Conservation (phyloP, 2,797 vertebrate genomes). For the Bovichtus diacanthus region DNA sequence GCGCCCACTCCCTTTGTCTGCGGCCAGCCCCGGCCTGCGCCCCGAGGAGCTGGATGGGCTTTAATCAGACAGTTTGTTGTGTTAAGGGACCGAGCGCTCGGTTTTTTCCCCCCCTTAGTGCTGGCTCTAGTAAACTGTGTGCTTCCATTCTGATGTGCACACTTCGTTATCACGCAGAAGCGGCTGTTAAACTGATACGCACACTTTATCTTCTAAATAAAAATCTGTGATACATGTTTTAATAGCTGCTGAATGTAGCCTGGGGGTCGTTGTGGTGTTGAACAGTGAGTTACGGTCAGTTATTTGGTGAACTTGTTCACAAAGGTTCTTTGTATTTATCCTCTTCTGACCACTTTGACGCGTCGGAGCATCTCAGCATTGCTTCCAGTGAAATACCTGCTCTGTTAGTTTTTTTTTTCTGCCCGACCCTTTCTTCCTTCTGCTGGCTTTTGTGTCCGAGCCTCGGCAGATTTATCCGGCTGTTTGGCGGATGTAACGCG, state of each 20-base stretch:
- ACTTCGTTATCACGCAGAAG: neutral
- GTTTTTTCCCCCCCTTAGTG: constrained; percentile 12
- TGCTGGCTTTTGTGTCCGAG: constrained; percentile 39
- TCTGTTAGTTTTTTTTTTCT: constrained; percentile 20
- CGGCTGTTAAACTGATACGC: too few species aligned
- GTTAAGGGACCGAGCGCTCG: constrained; percentile 53
- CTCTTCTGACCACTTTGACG: neutral
- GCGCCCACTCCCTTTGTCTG: constrained; percentile 82
- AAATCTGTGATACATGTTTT: neutral
- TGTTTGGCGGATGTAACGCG: constrained; percentile 89
- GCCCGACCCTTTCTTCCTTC: constrained; percentile 39
- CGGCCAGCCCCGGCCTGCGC: constrained; percentile 67
- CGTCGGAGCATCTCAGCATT: neutral
- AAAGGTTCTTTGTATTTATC: neutral
- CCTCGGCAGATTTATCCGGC: constrained; percentile 63
- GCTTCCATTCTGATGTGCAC: neutral
- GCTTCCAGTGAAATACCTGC: rapidly evolving
- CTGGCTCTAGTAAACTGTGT: neutral
- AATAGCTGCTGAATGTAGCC: neutral
- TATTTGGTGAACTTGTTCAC: too few species aligned
- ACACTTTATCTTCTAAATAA: neutral
- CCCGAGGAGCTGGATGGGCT: constrained; percentile 64
- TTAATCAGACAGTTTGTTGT: constrained; percentile 58
- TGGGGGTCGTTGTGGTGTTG: too few species aligned
- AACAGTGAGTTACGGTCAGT: neutral